Conservation (phyloP, 2,888 invertebrate genomes). For the Trichopria drosophilae region DNA sequence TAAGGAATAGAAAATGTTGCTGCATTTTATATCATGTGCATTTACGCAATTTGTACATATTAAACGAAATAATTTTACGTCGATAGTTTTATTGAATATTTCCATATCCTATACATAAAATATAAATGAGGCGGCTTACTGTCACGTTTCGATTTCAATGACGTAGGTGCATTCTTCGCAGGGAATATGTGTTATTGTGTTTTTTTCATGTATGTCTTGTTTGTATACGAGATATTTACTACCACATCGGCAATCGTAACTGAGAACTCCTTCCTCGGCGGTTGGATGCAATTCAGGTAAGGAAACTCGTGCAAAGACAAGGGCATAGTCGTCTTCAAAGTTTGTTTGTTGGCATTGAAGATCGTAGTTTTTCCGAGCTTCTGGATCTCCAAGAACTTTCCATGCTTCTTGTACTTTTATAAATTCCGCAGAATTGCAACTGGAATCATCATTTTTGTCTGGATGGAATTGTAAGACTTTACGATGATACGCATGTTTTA, state of each 20-base stretch:
- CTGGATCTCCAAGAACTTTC: slow-evolving; percentile 67
- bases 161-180: slow-evolving; percentile 78
- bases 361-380: slow-evolving; percentile 68
- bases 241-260: slow-evolving; percentile 73
- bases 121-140: not conserved
- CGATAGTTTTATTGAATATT: too few species aligned
- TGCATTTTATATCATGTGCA: slow-evolving; percentile 48
- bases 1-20: slow-evolving; percentile 59
- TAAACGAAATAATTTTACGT: too few species aligned
- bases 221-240: slow-evolving; percentile 62
- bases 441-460: slow-evolving; percentile 61
- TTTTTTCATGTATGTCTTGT: slow-evolving; percentile 49
- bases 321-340: slow-evolving; percentile 61
- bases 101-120: too few species aligned
- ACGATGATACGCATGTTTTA: slow-evolving; percentile 67
- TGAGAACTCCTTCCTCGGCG: slow-evolving; percentile 53
- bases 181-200: slow-evolving; percentile 47
- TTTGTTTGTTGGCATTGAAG: slow-evolving; percentile 64
- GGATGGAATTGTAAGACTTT: slow-evolving; percentile 65
- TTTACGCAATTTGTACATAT: slow-evolving; percentile 6
- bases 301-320: slow-evolving; percentile 66
- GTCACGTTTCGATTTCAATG: slow-evolving; percentile 61
- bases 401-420: slow-evolving; percentile 71
- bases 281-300: slow-evolving; percentile 60
- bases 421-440: slow-evolving; percentile 55